These are phyloP conservation scores for Petrocephalus schoutedeni DNA, from an alignment of 2,797 vertebrate species.

Conservation along the genomic window DNA sequence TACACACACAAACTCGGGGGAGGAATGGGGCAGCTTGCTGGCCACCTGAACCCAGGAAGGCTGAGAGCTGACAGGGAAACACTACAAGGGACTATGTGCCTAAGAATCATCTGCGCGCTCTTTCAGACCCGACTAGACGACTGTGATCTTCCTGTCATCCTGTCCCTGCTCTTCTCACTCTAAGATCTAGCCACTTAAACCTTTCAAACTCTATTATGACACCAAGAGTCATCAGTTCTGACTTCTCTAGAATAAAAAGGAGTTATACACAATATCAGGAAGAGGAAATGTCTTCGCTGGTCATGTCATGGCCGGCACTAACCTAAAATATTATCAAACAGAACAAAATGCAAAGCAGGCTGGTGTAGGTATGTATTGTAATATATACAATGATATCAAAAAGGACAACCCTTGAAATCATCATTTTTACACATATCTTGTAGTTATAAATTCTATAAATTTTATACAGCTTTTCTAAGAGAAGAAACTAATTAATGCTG, in stretches of 20 bases:
- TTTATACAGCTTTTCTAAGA: background rate
- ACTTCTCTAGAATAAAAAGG: background rate
- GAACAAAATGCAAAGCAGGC: background rate
- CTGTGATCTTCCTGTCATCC: background rate
- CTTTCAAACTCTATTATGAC: background rate
- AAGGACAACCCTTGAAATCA: background rate
- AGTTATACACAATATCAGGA: background rate
- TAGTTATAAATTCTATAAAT: background rate
- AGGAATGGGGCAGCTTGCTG: background rate
- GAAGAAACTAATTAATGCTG: background rate
- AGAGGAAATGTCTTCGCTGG: background rate
- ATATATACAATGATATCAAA: background rate
- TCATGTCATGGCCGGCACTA: background rate
- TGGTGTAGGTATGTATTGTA: background rate
- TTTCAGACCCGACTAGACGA: background rate
- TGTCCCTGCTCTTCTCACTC: background rate
- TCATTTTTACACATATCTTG: background rate
- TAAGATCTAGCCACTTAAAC: background rate
- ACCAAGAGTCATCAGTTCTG: background rate
- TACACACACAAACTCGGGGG: slow-evolving; percentile 8
- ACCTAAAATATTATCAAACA: background rate
- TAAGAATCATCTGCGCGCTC: background rate
- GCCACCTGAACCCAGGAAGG: background rate
- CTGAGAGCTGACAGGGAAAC: background rate
- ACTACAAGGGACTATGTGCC: background rate